Evolutionary conservation across 2,888 invertebrate genomes (phyloP).

Genomic region (Ophioninae sp.): DNA sequence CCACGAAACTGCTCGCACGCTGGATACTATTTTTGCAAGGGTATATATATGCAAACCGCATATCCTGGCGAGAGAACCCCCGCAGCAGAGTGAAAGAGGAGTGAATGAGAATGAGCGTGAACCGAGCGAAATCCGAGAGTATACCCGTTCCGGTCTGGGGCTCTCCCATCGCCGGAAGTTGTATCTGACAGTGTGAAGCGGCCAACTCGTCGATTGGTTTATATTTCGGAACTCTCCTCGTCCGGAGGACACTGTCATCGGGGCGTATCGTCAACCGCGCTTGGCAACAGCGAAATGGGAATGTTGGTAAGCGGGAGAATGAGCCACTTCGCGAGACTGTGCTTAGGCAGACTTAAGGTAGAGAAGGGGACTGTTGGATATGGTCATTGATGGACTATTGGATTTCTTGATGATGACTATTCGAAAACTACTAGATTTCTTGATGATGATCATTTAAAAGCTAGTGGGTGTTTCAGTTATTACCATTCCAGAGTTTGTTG

Average conservation of each 20-base stretch:
- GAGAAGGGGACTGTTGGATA: not conserved
- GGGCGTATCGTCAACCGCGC: not conserved
- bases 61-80: slow-evolving; percentile 52
- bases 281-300: slow-evolving; percentile 18
- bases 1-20: slow-evolving; percentile 14
- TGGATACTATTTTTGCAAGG: slow-evolving; percentile 15
- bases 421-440: no score
- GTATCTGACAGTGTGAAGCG: slow-evolving; percentile 42
- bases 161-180: slow-evolving; percentile 56
- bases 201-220: slow-evolving; percentile 44
- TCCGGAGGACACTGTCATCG: slow-evolving; percentile 16
- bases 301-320: not conserved
- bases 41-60: slow-evolving; percentile 42
- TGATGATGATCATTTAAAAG: no score
- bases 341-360: not conserved
- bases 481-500: no score
- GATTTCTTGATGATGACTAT: no score
- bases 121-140: slow-evolving; percentile 53
- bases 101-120: slow-evolving; percentile 49
- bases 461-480: no score
- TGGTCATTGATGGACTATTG: no score
- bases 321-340: not conserved
- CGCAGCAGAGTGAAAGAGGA: slow-evolving; percentile 37
- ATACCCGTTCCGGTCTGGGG: slow-evolving; percentile 60
- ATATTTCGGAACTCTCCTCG: slow-evolving; percentile 44